Evolutionary conservation across 2,888 invertebrate genomes (phyloP).

Genomic region (Caenorhabditis auriculariae): DNA sequence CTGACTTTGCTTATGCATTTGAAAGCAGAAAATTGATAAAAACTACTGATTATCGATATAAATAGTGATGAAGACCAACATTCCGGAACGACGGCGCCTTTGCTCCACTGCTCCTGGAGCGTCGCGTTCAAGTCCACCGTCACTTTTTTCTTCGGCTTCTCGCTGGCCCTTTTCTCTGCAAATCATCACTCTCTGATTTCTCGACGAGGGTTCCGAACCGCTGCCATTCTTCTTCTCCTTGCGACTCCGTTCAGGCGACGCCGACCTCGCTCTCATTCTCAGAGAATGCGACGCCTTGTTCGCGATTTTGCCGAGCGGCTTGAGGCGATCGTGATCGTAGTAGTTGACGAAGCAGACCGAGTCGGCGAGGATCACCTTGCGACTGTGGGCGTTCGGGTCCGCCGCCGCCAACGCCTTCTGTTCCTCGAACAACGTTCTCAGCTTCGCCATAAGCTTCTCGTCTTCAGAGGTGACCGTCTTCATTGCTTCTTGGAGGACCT

Average conservation of each 20-base stretch:
- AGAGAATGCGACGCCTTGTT: constrained; percentile 14
- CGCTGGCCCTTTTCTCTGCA: too few species aligned
- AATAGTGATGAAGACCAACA: too few species aligned
- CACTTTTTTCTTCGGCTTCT: neutral
- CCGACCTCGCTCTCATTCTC: constrained; percentile 14
- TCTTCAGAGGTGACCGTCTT: constrained; percentile 22
- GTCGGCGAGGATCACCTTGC: constrained; percentile 9
- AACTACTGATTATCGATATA: too few species aligned
- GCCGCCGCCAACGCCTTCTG: constrained; percentile 7
- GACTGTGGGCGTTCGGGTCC: constrained; percentile 8
- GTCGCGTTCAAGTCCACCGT: neutral
- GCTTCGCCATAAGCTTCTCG: constrained; percentile 16
- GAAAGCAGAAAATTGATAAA: too few species aligned
- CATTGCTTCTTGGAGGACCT: constrained; percentile 39
- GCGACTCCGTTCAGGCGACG: constrained; percentile 8
- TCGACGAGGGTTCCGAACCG: neutral
- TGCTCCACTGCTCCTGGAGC: neutral
- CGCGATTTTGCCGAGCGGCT: constrained; percentile 27
- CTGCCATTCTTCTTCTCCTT: constrained; percentile 1
- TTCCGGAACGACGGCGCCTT: too few species aligned
- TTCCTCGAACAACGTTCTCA: constrained; percentile 23
- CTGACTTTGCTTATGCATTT: too few species aligned
- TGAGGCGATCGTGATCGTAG: constrained; percentile 33
- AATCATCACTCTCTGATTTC: too few species aligned
- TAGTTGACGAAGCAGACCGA: constrained; percentile 30